These are phyloP conservation scores for Leptodactylus fallax DNA, from an alignment of 2,797 vertebrate genomes.

Conservation along the genomic window DNA sequence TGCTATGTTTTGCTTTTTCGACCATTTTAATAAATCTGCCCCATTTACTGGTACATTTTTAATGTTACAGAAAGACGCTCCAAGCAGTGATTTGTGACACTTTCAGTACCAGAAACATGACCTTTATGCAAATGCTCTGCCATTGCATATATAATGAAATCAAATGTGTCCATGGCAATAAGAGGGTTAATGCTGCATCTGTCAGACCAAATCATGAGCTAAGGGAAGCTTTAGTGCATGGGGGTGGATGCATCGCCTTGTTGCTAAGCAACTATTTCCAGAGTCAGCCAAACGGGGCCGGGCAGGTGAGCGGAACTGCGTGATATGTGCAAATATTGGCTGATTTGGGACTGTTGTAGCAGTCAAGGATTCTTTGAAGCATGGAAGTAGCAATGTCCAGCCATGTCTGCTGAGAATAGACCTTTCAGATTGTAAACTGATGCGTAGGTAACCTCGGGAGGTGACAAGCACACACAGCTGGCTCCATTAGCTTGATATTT, in stretches of 20 bases:
- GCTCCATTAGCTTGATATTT: slow-evolving; percentile 14
- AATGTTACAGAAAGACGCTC: background rate
- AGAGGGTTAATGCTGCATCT: slow-evolving; percentile 58
- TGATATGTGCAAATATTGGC: slow-evolving; percentile 61
- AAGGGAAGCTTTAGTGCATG: slow-evolving; percentile 54
- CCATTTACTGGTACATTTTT: too few relatives aligned
- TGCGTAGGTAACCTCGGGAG: slow-evolving; percentile 27
- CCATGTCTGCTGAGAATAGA: slow-evolving; percentile 25
- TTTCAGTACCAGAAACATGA: background rate
- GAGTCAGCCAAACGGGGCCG: slow-evolving; percentile 50
- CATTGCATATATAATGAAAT: background rate
- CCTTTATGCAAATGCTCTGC: background rate
- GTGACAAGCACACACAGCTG: background rate
- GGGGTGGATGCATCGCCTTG: slow-evolving; percentile 57
- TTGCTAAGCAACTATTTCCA: slow-evolving; percentile 56
- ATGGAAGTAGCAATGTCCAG: slow-evolving; percentile 43
- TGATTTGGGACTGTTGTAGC: slow-evolving; percentile 51
- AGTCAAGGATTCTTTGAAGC: slow-evolving; percentile 53
- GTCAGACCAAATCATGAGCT: slow-evolving; percentile 59
- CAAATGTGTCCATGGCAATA: background rate
- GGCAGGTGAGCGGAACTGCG: slow-evolving; percentile 59
- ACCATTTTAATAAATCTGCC: too few relatives aligned
- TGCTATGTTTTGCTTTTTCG: too few relatives aligned
- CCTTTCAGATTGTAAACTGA: slow-evolving; percentile 40
- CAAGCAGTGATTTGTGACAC: background rate